phyloP scores from a whole-genome alignment of 2,113 vertebrate genomes.

The Elachura formosa region DNA sequence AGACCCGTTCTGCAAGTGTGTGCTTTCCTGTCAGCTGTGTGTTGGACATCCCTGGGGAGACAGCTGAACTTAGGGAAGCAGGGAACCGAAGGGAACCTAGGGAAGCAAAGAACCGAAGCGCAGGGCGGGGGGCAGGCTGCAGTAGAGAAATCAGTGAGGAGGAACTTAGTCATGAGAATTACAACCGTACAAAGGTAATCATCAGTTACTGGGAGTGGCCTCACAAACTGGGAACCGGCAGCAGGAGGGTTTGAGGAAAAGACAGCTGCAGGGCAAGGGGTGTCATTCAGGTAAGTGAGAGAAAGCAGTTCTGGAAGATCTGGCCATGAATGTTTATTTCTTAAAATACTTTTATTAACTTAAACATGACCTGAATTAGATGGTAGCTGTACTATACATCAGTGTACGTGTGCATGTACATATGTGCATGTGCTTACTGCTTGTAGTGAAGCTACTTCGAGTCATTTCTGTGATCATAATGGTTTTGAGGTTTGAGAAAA shows the following conservation, averaged over 20 bases:
- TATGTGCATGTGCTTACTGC: not conserved
- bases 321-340: not conserved
- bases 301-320: not conserved
- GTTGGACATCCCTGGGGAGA: not conserved
- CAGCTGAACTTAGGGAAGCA: not conserved
- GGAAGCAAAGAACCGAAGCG: not conserved
- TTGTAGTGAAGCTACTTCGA: not conserved
- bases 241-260: not conserved
- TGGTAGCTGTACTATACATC: not conserved
- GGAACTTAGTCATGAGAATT: not conserved
- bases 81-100: not conserved
- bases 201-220: not conserved
- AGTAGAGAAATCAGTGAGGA: not conserved
- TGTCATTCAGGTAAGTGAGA: slow-evolving; percentile 5
- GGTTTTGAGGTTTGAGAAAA: not conserved
- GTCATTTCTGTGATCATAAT: not conserved
- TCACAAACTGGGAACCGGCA: not conserved
- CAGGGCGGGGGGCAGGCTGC: not conserved
- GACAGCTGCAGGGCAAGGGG: not conserved
- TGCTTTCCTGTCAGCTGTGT: not conserved
- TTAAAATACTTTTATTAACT: not conserved
- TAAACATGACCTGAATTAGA: not conserved
- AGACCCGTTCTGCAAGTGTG: slow-evolving; percentile 16
- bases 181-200: not conserved
- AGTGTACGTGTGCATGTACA: not conserved